phyloP scores from a whole-genome alignment of 1,140 invertebrate genomes.

The Drosophila nigrodunni region DNA sequence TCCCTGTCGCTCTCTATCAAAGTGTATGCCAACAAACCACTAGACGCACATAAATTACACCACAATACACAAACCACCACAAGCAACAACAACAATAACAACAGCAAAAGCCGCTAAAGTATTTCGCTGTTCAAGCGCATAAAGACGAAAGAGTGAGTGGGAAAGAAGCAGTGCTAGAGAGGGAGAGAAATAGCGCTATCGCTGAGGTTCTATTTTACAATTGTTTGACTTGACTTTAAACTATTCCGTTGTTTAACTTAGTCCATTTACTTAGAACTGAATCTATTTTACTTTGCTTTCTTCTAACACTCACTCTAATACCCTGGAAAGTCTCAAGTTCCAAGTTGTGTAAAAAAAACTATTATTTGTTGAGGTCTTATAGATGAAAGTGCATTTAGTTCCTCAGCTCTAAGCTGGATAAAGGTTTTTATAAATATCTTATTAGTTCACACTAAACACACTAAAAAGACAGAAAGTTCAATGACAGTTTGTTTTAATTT shows the following conservation, averaged over 20 bases:
- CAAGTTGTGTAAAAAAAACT: too few relatives aligned
- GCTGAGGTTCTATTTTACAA: background rate
- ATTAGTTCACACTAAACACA: too few relatives aligned
- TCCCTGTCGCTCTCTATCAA: slow-evolving; percentile 6
- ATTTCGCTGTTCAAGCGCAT: slow-evolving; percentile 14
- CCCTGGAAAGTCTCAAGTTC: too few relatives aligned
- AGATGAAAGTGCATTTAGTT: too few relatives aligned
- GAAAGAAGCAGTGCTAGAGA: background rate
- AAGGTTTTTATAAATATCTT: too few relatives aligned
- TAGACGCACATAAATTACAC: slow-evolving; percentile 59
- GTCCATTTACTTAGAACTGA: background rate
- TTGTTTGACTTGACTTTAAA: slow-evolving; percentile 9
- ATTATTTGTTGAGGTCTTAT: too few relatives aligned
- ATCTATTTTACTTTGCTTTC: background rate
- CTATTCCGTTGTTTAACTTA: background rate
- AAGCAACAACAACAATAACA: background rate
- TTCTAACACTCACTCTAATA: too few relatives aligned
- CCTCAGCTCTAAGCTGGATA: too few relatives aligned
- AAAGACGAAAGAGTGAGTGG: background rate
- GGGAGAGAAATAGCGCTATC: background rate
- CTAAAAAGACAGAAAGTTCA: too few relatives aligned
- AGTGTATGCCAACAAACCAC: slow-evolving; percentile 22
- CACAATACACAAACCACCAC: slow-evolving; percentile 34
- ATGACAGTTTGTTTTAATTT: too few relatives aligned
- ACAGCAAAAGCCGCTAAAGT: slow-evolving; percentile 35